Base-by-base conservation (phyloP, 2,113 vertebrate genomes). In the Oryzias celebensis region DNA sequence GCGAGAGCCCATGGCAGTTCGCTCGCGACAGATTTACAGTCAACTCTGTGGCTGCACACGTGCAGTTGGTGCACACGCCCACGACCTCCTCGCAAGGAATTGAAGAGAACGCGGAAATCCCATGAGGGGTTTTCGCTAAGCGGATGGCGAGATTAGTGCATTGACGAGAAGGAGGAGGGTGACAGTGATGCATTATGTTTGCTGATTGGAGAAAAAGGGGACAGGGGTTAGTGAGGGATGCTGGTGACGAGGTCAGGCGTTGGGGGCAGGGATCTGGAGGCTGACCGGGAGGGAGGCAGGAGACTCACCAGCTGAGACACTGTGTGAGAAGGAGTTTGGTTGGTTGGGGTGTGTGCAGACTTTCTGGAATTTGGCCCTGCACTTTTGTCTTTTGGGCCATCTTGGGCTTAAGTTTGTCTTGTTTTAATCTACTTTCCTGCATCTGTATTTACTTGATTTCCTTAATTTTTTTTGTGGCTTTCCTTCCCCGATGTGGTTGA, bases 121-220 rank as follows among this genome's bases (percentile, higher is more conserved):
- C 44, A 17, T 16, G 47, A 75, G 65, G 68, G 73, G 77, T 77
- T 58, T 60, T 58, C 0, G 68, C 68, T 63, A 2, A 59, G 66
- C 41, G 50, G 62, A 81, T 77, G 67, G 68, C 0, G 52, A 61
- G 58, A 55, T 70, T 65, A 69, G 67, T 52, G 53, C 46, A 18
- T 45, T 41, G 75, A 67, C 2, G 52, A 72, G 71, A 71, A 85
- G 77, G 67, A 63, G 76, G 67, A 65, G 57, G 77, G 42, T 79
- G 86, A 90, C 88, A 85, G 79, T 89, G 89, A 89, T 87, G 85
- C 84, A 89, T 84, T 75, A 80, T 77, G 75, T 80, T 84, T 86
- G 83, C 80, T 78, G 84, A 84, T 84, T 74, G 52, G 69, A 3
- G 58, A 15, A 55, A 65, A 62, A 74, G 56, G 65, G 70, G 65